Evolutionary conservation across 2,113 vertebrate species (phyloP).

Genomic region (Syngnathus typhle): DNA sequence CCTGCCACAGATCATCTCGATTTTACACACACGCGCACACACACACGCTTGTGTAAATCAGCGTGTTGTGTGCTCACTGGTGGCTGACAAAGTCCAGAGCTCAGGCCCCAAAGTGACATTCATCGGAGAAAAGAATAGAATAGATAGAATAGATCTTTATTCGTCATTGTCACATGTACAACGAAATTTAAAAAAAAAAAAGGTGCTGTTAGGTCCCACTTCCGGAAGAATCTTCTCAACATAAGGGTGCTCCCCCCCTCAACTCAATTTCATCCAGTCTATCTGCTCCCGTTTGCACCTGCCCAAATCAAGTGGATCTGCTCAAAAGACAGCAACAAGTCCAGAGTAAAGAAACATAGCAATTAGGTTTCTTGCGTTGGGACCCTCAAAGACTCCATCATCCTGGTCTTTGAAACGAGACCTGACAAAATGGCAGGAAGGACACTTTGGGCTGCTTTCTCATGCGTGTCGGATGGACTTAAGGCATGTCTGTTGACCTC

Average conservation of each 20-base stretch:
- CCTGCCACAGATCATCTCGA: conserved; percentile 48
- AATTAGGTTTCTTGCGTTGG: neutral
- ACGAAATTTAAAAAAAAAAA: no score
- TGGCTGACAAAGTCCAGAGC: conserved; percentile 32
- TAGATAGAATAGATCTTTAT: no score
- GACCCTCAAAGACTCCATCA: conserved; percentile 50
- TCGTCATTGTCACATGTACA: no score
- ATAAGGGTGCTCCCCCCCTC: no score
- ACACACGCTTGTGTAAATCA: conserved; percentile 34
- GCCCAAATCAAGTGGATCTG: neutral
- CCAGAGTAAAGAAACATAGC: neutral
- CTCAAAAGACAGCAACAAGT: no score
- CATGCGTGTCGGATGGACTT: neutral
- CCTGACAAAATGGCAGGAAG: conserved; percentile 40
- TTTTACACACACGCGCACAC: conserved; percentile 39
- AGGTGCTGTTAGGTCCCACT: no score
- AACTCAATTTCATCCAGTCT: no score
- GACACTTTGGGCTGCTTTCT: neutral
- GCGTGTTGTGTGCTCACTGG: conserved; percentile 32
- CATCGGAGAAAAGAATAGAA: no score
- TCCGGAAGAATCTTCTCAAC: no score
- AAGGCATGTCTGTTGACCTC: neutral
- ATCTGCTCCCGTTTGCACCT: neutral
- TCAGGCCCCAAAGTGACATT: conserved; percentile 25
- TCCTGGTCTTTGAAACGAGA: conserved; percentile 57